Percentiles rank a stretch among this genome's conserved stretches.
Evolutionary conservation across 2,888 invertebrate species (phyloP).

Genomic region (Pelosia muscerda): DNA sequence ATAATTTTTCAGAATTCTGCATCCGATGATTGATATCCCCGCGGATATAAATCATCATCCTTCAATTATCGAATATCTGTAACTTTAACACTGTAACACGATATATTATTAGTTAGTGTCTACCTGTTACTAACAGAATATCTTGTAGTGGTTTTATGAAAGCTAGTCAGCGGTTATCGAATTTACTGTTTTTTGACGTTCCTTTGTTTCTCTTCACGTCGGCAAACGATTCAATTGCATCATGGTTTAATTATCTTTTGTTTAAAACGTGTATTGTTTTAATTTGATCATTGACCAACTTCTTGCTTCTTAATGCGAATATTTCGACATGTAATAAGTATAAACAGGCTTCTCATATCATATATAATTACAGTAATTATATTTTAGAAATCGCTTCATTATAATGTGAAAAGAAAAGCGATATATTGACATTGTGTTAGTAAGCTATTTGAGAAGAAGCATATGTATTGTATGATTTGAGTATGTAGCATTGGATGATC

Average conservation of each 20-base stretch:
- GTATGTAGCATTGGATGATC: slow-evolving; percentile 16
- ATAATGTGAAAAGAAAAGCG: background rate
- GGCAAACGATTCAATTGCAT: slow-evolving; percentile 51
- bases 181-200: slow-evolving; percentile 46
- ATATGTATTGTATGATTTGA: background rate
- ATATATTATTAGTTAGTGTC: slow-evolving; percentile 11
- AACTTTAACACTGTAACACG: background rate
- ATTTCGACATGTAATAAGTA: slow-evolving; percentile 27
- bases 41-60: no score
- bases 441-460: slow-evolving; percentile 18
- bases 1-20: no score
- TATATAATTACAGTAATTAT: slow-evolving; percentile 2
- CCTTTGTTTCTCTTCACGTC: slow-evolving; percentile 50
- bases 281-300: slow-evolving; percentile 73
- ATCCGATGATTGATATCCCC: no score
- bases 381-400: background rate
- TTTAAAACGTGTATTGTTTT: slow-evolving; percentile 68
- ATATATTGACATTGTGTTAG: slow-evolving; percentile 14
- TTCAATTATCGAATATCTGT: no score
- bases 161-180: slow-evolving; percentile 34
- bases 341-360: slow-evolving; percentile 23
- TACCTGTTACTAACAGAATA: slow-evolving; percentile 7
- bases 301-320: slow-evolving; percentile 57
- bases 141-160: slow-evolving; percentile 30
- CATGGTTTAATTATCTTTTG: slow-evolving; percentile 70